Conservation (phyloP, 2,888 invertebrate genomes). For the Oxycera nigricornis region DNA sequence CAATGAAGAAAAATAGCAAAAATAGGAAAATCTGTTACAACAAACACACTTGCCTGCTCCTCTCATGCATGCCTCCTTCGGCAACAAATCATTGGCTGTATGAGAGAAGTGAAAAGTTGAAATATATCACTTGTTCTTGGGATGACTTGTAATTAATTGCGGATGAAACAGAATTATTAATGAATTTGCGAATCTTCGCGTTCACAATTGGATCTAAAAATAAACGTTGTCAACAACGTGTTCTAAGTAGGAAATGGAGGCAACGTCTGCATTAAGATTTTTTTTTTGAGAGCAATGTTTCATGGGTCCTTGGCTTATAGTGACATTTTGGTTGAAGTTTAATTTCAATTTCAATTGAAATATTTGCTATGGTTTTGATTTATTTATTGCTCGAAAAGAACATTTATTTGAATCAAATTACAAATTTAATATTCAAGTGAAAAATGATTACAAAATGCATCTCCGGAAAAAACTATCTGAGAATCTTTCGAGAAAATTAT, state of each 20-base stretch:
- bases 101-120: slow-evolving; percentile 36
- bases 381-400: too few relatives aligned
- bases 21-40: slow-evolving; percentile 9
- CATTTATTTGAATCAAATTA: too few relatives aligned
- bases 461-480: too few relatives aligned
- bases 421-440: too few relatives aligned
- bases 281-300: background rate
- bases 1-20: slow-evolving; percentile 17
- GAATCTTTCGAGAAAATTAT: too few relatives aligned
- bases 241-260: background rate
- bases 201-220: slow-evolving; percentile 25
- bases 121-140: slow-evolving; percentile 42
- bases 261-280: background rate
- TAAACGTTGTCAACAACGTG: slow-evolving; percentile 8
- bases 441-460: too few relatives aligned
- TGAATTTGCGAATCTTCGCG: slow-evolving; percentile 32
- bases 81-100: slow-evolving; percentile 32
- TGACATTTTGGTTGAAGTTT: too few relatives aligned
- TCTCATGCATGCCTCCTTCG: background rate
- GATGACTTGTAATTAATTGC: slow-evolving; percentile 43
- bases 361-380: too few relatives aligned
- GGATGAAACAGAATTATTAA: slow-evolving; percentile 44
- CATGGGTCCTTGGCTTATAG: too few relatives aligned
- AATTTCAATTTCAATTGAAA: too few relatives aligned
- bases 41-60: background rate